Base-by-base conservation (phyloP, 2,113 vertebrate species). In the Ranitomeya imitator region DNA sequence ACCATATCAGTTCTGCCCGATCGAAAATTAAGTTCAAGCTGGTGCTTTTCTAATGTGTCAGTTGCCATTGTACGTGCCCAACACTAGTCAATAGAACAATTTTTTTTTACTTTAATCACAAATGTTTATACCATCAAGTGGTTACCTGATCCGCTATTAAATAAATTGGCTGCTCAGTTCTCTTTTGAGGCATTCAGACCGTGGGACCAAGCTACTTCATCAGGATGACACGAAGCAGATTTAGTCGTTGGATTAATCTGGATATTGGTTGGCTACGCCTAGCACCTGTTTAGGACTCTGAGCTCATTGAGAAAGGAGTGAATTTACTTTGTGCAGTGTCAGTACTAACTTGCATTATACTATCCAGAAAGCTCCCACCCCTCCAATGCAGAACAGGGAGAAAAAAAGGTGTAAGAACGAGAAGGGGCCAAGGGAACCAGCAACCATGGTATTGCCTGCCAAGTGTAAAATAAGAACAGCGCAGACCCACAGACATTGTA, bases 281-380 rank as follows among this genome's bases (percentile, higher is more conserved):
- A 89, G 7, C 90, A 91, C 91, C 89, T 90, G 89, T 15, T 57
- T 89, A 79, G 87, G 86, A 87, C 76, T 55, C 77, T 89, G 90
- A 91, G 1, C 88, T 90, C 90, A 83, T 0, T 90, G 61, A 86
- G 37, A 69, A 83, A 14, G 83, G 51, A 84, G 0, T 89, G 82
- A 86, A 7, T 86, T 89, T 85, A 89, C 3, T 89, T 81, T 83
- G 86, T 77, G 55, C 80, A 63, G 57, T 88, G 80, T 88, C 80
- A 88, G 55, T 63, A 76, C 57, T 61, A 88, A 83, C 67, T 83
- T 88, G n/a, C 51, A 82, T 82, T 88, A 76, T 83, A 65, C 51
- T 88, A 83, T 78, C 73, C 85, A 86, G 85, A 79, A 86, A 86
- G 55, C 74, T 69, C 67, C 79, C 79, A 88, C 65, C 86, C 67